phyloP scores from a whole-genome alignment of 2,888 invertebrate genomes.

The Agrypnus murinus region DNA sequence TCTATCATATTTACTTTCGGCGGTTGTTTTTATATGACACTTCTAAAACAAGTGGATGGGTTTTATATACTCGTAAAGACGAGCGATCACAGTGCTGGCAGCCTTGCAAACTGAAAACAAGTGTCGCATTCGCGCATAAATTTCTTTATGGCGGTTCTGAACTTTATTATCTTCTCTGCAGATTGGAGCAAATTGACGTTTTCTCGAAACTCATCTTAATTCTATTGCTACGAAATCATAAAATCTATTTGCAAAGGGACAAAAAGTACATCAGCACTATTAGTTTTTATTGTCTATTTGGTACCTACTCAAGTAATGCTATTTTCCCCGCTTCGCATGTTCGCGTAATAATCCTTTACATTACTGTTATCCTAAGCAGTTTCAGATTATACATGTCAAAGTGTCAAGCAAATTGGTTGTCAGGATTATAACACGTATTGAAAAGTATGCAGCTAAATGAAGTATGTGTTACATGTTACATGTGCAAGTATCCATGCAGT shows the following conservation, averaged over 20 bases:
- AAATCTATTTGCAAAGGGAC: conserved; percentile 7
- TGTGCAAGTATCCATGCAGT: too few species aligned
- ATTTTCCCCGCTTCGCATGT: too few species aligned
- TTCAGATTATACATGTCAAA: too few species aligned
- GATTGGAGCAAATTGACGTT: conserved; percentile 54
- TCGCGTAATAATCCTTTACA: too few species aligned
- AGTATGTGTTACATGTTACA: too few species aligned
- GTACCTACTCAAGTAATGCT: too few species aligned
- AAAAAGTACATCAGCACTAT: background rate
- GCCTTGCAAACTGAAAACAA: conserved; percentile 62
- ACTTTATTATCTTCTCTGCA: conserved; percentile 52
- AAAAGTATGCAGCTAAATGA: too few species aligned
- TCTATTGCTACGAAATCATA: conserved; percentile 45
- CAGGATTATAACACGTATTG: too few species aligned
- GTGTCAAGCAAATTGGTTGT: too few species aligned
- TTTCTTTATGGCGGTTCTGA: conserved; percentile 57
- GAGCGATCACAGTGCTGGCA: conserved; percentile 55
- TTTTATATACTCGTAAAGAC: conserved; percentile 63
- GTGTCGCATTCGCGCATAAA: conserved; percentile 62
- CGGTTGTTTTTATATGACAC: conserved; percentile 59
- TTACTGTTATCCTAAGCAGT: too few species aligned
- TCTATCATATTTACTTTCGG: conserved; percentile 41
- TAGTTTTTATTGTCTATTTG: too few species aligned
- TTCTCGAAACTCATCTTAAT: conserved; percentile 51
- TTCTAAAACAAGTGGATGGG: conserved; percentile 60